Evolutionary conservation across 2,888 invertebrate species (phyloP).

Genomic region (Lithosia quadra): DNA sequence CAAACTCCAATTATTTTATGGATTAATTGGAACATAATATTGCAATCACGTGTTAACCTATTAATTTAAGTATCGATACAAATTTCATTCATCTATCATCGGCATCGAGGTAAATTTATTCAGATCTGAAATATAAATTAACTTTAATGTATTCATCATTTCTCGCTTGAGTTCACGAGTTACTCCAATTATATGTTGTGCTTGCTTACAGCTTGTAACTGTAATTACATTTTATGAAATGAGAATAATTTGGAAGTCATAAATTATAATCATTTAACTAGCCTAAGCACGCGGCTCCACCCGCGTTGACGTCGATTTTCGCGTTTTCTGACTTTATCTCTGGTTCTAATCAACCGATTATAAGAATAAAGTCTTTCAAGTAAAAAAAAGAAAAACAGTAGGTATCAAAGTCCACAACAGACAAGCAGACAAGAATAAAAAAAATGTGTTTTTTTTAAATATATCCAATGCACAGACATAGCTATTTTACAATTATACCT

Average conservation of each 20-base stretch:
- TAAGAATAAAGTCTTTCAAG: too few species aligned
- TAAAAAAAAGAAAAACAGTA: too few species aligned
- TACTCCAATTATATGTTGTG: background rate
- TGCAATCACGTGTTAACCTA: constrained; percentile 1
- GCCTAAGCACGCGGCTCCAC: too few species aligned
- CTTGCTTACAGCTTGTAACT: background rate
- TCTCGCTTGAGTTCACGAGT: background rate
- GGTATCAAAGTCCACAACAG: too few species aligned
- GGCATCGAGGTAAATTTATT: background rate
- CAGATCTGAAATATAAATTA: background rate
- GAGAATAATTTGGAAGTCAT: background rate
- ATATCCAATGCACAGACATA: too few species aligned
- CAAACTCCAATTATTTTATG: background rate
- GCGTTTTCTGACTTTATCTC: too few species aligned
- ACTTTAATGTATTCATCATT: constrained; percentile 4
- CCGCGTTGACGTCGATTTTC: too few species aligned
- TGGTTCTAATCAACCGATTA: too few species aligned
- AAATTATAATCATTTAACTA: too few species aligned
- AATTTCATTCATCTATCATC: background rate
- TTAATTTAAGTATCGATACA: constrained; percentile 1
- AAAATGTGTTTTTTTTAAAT: too few species aligned
- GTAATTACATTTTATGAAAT: background rate
- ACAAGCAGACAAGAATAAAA: too few species aligned
- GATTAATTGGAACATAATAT: background rate
- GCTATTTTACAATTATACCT: too few species aligned